Evolutionary conservation across 2,113 vertebrate species (phyloP).

Genomic region (Panthera tigris): DNA sequence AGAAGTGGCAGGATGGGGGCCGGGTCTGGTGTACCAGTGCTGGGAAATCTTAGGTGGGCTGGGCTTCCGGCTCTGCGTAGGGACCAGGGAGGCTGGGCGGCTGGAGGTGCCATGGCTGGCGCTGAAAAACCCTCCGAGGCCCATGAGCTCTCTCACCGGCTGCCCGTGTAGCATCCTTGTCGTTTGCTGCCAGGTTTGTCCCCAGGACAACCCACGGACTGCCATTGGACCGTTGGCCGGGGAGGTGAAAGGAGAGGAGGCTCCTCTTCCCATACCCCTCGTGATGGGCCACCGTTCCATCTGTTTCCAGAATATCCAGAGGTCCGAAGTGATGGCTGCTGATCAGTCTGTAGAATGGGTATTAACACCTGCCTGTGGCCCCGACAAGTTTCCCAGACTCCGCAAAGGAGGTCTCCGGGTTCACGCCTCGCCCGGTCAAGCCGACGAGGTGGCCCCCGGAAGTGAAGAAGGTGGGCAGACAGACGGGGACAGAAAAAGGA

Average conservation of each 20-base stretch:
- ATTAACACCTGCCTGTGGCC: neutral
- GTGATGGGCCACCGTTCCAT: fast-evolving
- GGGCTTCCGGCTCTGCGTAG: neutral
- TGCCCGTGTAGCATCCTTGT: neutral
- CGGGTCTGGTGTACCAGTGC: neutral
- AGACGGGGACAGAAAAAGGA: neutral
- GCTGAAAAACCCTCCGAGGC: neutral
- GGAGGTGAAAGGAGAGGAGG: neutral
- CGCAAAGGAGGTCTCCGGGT: neutral
- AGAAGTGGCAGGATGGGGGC: neutral
- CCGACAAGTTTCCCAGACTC: neutral
- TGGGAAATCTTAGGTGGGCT: neutral
- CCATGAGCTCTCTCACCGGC: fast-evolving
- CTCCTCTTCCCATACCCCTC: neutral
- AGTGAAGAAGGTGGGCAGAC: neutral
- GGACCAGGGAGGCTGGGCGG: no score
- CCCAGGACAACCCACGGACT: no score
- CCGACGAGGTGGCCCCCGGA: neutral
- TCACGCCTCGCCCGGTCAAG: fast-evolving
- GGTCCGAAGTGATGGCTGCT: neutral
- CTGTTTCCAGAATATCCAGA: neutral
- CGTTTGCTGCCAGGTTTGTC: neutral
- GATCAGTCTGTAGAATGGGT: neutral
- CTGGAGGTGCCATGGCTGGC: neutral
- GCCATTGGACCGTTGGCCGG: neutral